Evolutionary conservation across 2,888 invertebrate genomes (phyloP), one percentile per base, ranked within the genome.

Genomic region (Rugalucina vietnamica): DNA sequence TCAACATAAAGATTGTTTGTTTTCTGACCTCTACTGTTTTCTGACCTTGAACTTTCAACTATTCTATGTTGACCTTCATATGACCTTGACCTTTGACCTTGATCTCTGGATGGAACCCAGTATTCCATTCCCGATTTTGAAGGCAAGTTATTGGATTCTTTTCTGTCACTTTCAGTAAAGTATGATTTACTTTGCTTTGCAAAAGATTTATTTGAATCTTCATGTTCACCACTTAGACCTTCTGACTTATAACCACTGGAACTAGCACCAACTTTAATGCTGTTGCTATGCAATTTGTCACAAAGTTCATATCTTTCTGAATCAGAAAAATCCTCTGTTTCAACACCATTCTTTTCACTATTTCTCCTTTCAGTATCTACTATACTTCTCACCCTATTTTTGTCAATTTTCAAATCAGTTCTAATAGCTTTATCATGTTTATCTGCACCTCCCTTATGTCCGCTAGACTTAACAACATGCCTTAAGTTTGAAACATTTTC

Each of bases 211-310:
- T 60, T 18, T 18, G 32, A 5, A 18, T 1, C 21, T 12, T 10
- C 18, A 5, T 65, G 34, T 21, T 3, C 29, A 3, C 18, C 3
- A 12, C 18, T 34, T 21, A 65, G 34, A 12, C 34, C 34, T 1
- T 34, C 34, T 12, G 65, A 5, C 8, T 65, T 65, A 27, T 5
- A 29, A 27, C 60, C 60, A 27, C 12, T 8, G 10, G 60, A 60
- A 32, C 34, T 3, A 34, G 65, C 32, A 65, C 34, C 65, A 32
- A 34, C 34, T 18, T 65, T 65, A 2, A 65, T 34, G 34, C 32
- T 65, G 65, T 65, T 82, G 32, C 82, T 77, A 79, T 85, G 77
- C 37, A 85, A 57, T 32, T 14, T 74, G 36, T 82, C 27, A 73
- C 82, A 85, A 24, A 82, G 77, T 14, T 82, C 74, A 71, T 65